Percentiles rank a stretch among this genome's conserved stretches.
Conservation (phyloP, 2,797 vertebrate genomes). For the Lepilemur septentrionalis region DNA sequence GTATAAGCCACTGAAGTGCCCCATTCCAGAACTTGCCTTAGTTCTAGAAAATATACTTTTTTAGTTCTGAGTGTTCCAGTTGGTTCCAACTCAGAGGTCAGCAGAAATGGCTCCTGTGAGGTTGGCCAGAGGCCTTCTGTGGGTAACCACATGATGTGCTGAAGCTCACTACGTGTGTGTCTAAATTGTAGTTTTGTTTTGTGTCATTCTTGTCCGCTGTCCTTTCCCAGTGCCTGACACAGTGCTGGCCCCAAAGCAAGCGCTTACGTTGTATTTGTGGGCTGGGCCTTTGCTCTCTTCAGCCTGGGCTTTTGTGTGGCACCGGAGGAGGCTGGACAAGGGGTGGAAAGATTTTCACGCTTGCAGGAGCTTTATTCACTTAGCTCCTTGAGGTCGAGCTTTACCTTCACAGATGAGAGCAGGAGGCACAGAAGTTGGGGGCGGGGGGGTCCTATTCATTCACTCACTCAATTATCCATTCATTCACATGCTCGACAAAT, state of each 20-base stretch:
- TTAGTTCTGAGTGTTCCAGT: background rate
- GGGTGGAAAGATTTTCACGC: background rate
- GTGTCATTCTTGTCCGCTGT: background rate
- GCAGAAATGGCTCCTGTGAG: background rate
- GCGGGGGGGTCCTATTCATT: accelerated
- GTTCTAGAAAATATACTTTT: background rate
- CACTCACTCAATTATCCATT: background rate
- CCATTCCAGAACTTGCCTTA: background rate
- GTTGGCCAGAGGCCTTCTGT: background rate
- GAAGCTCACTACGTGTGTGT: background rate
- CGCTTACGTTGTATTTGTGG: background rate
- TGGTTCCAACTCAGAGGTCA: background rate
- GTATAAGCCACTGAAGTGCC: background rate
- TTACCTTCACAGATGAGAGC: background rate
- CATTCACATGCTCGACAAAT: too few relatives aligned
- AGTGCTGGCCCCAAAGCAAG: background rate
- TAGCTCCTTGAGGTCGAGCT: background rate
- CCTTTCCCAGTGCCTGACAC: background rate
- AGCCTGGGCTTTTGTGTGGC: background rate
- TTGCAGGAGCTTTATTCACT: background rate
- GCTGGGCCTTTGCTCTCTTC: background rate
- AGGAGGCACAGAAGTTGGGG: background rate
- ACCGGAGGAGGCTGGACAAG: background rate
- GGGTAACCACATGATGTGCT: background rate
- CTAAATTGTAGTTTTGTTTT: background rate